Percentiles rank a stretch among this genome's conserved stretches.
These are phyloP conservation scores for Candoia aspera DNA, from an alignment of 2,113 vertebrate species.

Conservation along the genomic window DNA sequence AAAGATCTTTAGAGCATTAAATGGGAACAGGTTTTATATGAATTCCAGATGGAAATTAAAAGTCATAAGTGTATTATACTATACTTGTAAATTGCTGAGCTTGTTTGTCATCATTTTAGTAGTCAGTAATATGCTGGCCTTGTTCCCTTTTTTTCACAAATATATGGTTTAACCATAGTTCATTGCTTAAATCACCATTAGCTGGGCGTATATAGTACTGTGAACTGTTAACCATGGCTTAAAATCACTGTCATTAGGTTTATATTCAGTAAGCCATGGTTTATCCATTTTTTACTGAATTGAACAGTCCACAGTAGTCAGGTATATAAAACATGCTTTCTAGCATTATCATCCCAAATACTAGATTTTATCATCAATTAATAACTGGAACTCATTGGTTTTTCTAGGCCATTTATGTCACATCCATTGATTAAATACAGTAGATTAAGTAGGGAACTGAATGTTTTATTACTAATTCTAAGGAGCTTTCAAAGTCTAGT, in stretches of 20 bases:
- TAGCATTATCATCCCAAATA: background rate
- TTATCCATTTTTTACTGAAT: background rate
- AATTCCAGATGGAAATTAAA: slow-evolving; percentile 16
- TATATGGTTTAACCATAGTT: background rate
- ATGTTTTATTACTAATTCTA: too few species aligned
- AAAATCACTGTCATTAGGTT: background rate
- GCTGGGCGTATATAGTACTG: background rate
- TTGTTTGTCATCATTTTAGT: background rate
- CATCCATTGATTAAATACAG: background rate
- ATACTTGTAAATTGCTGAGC: slow-evolving; percentile 2
- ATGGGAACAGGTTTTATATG: slow-evolving; percentile 12
- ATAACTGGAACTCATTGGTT: background rate
- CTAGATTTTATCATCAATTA: background rate
- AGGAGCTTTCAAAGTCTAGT: too few species aligned
- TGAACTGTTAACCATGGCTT: background rate
- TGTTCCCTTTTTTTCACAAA: background rate
- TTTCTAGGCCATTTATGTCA: too few species aligned
- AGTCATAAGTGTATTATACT: background rate
- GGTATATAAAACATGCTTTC: background rate
- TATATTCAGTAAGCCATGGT: background rate
- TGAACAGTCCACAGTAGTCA: background rate
- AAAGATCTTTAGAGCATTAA: background rate
- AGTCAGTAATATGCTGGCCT: background rate
- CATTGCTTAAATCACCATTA: background rate
- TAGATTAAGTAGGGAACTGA: too few species aligned